Percentiles rank a stretch among this genome's conserved stretches.
phyloP scores from a whole-genome alignment of 1,140 invertebrate species.

The Euwallacea fornicatus region DNA sequence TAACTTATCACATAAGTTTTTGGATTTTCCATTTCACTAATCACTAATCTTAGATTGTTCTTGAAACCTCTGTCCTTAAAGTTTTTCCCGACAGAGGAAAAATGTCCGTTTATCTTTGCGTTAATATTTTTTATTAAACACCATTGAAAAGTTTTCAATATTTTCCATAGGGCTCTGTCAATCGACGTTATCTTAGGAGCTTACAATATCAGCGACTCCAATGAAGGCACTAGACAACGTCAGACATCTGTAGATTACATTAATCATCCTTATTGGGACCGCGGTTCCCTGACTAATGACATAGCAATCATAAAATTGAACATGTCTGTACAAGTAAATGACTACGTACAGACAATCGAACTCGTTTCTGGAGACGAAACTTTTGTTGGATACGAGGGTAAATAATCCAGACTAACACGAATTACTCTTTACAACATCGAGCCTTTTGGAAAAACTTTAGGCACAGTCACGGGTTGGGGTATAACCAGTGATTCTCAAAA shows the following conservation, averaged over 20 bases:
- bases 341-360: slow-evolving; percentile 20
- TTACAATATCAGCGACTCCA: slow-evolving; percentile 20
- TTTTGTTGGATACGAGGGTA: slow-evolving; percentile 21
- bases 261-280: slow-evolving; percentile 26
- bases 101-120: too few species aligned
- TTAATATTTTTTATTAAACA: too few species aligned
- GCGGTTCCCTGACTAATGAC: slow-evolving; percentile 15
- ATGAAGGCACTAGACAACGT: slow-evolving; percentile 12
- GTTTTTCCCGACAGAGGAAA: too few species aligned
- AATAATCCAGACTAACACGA: not conserved
- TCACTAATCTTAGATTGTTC: too few species aligned
- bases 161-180: slow-evolving; percentile 13
- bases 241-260: slow-evolving; percentile 5
- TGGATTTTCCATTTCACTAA: too few species aligned
- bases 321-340: slow-evolving; percentile 15
- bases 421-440: not conserved
- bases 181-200: slow-evolving; percentile 36
- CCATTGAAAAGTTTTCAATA: not conserved
- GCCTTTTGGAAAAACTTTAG: slow-evolving; percentile 7
- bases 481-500: slow-evolving; percentile 20
- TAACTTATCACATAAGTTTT: too few species aligned
- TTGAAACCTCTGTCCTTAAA: too few species aligned
- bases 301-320: slow-evolving; percentile 30
- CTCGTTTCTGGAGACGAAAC: slow-evolving; percentile 21
- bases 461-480: slow-evolving; percentile 35